Percentiles rank a stretch among this genome's conserved stretches.
Conservation (phyloP, 2,888 invertebrate species). For the Nycteola revayana region DNA sequence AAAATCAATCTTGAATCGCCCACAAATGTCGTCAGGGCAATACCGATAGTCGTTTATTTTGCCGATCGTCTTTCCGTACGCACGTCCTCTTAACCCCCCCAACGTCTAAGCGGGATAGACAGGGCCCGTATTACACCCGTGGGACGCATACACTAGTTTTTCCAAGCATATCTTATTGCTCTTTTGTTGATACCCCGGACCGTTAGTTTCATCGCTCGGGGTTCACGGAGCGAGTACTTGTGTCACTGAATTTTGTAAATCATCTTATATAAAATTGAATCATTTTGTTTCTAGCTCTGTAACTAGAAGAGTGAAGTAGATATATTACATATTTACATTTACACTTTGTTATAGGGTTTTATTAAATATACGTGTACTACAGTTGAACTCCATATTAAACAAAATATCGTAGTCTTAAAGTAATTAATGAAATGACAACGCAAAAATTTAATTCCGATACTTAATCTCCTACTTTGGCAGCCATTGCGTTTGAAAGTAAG, state of each 20-base stretch:
- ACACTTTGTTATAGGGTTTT: too few species aligned
- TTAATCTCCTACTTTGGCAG: too few species aligned
- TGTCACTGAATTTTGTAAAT: slow-evolving; percentile 35
- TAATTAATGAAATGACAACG: too few species aligned
- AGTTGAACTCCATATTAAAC: too few species aligned
- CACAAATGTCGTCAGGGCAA: slow-evolving; percentile 45
- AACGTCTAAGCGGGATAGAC: slow-evolving; percentile 44
- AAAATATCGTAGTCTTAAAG: too few species aligned
- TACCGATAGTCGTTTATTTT: slow-evolving; percentile 52
- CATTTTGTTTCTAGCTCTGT: slow-evolving; percentile 7
- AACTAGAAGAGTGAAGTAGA: too few species aligned
- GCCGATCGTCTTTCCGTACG: slow-evolving; percentile 33
- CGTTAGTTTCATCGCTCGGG: slow-evolving; percentile 80
- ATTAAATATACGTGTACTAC: too few species aligned
- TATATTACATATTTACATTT: too few species aligned
- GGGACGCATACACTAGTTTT: slow-evolving; percentile 78
- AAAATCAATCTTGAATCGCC: slow-evolving; percentile 44
- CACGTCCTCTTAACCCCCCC: slow-evolving; percentile 52
- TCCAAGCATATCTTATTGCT: slow-evolving; percentile 82
- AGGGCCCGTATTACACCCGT: slow-evolving; percentile 50
- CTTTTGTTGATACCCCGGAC: slow-evolving; percentile 79
- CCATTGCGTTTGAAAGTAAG: slow-evolving; percentile 50
- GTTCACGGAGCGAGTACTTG: slow-evolving; percentile 47
- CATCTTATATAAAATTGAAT: slow-evolving; percentile 8
- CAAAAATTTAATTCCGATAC: too few species aligned